A percentile compares a stretch with the other conserved stretches of the same genome.
Evolutionary conservation across 2,113 vertebrate genomes (phyloP).

Genomic region (Monopterus albus): DNA sequence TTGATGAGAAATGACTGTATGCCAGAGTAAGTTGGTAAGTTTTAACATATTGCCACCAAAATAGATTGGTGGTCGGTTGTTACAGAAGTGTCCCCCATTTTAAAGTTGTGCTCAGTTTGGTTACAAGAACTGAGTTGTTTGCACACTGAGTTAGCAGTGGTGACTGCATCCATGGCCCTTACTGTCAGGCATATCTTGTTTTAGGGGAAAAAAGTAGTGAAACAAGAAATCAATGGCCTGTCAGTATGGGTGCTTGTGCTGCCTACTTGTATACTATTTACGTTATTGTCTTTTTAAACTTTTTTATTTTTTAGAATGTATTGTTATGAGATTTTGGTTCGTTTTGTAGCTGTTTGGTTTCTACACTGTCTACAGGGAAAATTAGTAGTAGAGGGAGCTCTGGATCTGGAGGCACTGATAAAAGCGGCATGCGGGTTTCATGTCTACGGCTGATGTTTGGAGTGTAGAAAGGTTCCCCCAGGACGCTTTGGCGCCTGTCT

Average conservation of each 20-base stretch:
- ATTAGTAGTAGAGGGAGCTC: background rate
- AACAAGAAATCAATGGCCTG: constrained; percentile 4
- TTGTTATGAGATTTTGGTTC: background rate
- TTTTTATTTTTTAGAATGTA: background rate
- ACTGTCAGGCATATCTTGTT: background rate
- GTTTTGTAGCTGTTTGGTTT: constrained; percentile 2
- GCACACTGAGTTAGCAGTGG: too few relatives aligned
- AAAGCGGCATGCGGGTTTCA: constrained; percentile 32
- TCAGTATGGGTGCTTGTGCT: constrained; percentile 2
- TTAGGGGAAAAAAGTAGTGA: background rate
- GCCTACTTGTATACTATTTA: too few relatives aligned
- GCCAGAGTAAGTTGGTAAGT: background rate
- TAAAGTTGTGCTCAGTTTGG: background rate
- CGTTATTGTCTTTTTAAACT: too few relatives aligned
- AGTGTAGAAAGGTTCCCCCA: constrained; percentile 37
- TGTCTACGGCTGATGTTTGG: constrained; percentile 35
- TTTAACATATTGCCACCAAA: background rate
- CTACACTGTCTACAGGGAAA: constrained; percentile 6
- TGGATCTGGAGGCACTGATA: constrained; percentile 22
- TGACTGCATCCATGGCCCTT: background rate
- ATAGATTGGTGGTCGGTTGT: background rate
- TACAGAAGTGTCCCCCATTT: background rate
- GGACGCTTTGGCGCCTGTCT: constrained; percentile 68
- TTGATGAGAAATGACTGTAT: background rate
- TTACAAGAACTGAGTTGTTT: too few relatives aligned